Conservation (phyloP, 2,797 vertebrate species). For the Xenentodon cancila region DNA sequence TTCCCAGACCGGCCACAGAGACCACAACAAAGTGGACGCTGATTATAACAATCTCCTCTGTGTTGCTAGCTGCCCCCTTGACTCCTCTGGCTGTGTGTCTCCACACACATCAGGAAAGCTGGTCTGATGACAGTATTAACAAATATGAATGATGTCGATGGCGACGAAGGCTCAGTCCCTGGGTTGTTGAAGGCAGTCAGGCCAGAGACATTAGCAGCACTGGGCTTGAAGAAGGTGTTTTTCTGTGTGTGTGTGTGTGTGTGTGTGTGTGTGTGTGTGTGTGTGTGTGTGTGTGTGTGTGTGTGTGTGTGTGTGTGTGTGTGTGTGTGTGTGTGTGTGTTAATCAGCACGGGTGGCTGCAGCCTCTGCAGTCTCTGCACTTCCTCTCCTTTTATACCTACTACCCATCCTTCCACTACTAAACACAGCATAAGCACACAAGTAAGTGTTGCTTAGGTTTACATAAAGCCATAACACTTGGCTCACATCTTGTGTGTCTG, state of each 20-base stretch:
- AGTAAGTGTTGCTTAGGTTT: slow-evolving; percentile 21
- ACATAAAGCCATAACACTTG: slow-evolving; percentile 30
- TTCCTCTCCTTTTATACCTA: slow-evolving; percentile 42
- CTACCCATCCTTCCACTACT: slow-evolving; percentile 16
- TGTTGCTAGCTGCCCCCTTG: slow-evolving; percentile 7
- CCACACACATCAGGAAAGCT: slow-evolving; percentile 52
- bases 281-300: slow-evolving; percentile 30
- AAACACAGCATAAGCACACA: slow-evolving; percentile 22
- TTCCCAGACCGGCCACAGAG: slow-evolving; percentile 21
- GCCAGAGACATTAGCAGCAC: slow-evolving; percentile 24
- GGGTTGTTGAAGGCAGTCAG: slow-evolving; percentile 55
- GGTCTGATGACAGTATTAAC: slow-evolving; percentile 39
- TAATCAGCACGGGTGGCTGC: slow-evolving; percentile 52
- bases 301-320: slow-evolving; percentile 28
- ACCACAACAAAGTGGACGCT: slow-evolving; percentile 41
- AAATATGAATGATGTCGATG: slow-evolving; percentile 29
- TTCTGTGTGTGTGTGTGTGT: slow-evolving; percentile 29
- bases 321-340: slow-evolving; percentile 22
- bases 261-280: no score
- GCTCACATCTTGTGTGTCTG: slow-evolving; percentile 35
- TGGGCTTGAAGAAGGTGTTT: slow-evolving; percentile 19
- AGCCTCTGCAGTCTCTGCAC: slow-evolving; percentile 35
- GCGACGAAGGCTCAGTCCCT: slow-evolving; percentile 60
- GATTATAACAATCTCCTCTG: slow-evolving; percentile 32
- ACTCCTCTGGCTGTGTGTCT: slow-evolving; percentile 33